Conservation (phyloP, 2,113 vertebrate genomes). For the Zapornia atra region DNA sequence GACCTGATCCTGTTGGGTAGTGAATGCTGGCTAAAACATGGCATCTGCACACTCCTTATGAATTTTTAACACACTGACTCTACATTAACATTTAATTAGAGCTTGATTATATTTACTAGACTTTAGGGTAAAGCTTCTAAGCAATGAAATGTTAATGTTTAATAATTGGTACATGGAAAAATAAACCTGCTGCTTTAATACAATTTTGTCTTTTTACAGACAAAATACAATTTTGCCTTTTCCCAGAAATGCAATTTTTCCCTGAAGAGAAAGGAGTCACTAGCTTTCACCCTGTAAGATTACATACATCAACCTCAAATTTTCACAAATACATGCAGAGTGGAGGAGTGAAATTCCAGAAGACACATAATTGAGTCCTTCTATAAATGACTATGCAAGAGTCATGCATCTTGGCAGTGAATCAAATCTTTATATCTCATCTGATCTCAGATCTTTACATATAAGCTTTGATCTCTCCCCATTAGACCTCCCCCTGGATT, state of each 20-base stretch:
- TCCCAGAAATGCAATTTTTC: not conserved
- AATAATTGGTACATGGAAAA: not conserved
- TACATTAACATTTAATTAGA: constrained; percentile 55
- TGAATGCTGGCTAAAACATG: not conserved
- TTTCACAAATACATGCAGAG: not conserved
- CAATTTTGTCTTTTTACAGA: not conserved
- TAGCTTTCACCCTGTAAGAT: not conserved
- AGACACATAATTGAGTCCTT: not conserved
- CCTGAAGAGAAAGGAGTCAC: not conserved
- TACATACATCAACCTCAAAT: not conserved
- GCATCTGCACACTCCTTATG: constrained; percentile 20
- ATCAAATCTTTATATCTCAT: not conserved
- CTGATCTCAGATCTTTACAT: not conserved
- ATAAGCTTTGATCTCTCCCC: not conserved
- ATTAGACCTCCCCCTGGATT: not conserved
- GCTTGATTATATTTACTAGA: constrained; percentile 42
- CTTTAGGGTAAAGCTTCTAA: constrained; percentile 9
- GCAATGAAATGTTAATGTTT: constrained; percentile 16
- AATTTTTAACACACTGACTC: constrained; percentile 10
- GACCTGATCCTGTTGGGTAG: not conserved
- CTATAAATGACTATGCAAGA: not conserved
- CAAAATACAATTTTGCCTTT: not conserved
- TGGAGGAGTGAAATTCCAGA: not conserved
- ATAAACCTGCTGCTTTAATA: not conserved
- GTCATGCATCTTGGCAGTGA: not conserved